Base-by-base conservation (phyloP, 1,140 invertebrate genomes). In the Orchestia grillus region DNA sequence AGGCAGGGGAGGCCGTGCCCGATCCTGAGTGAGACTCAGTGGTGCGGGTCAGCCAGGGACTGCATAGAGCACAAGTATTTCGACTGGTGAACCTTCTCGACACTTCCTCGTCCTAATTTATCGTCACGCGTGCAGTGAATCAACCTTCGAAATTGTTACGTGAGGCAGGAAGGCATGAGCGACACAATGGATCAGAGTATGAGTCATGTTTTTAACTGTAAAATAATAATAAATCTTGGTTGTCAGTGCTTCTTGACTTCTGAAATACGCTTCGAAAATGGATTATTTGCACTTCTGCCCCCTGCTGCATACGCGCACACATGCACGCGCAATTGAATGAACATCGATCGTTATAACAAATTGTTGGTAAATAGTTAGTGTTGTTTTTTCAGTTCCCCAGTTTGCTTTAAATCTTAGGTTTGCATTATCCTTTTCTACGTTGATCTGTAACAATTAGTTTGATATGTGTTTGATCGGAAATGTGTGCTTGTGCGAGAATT, bases 1-100 rank as follows among this genome's bases (percentile, higher is more conserved):
- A 97, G 98, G 28, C 98, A 98, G 40, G 99, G 99, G 0, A 97
- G 98, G 42, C 98, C 98, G 36, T 99, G 99, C 97, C 98, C 99
- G 41, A 98, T 98, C 0, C 98, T 99, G 44, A 98, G 98, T 96
- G 97, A 97, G 96, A 96, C 96, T 44, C 96, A 96, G 87, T 97
- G 97, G 97, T 97, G 97, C 43, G 97, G 97, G 0, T 97, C 97
- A 44, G 96, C 96, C 23, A 91, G 96, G 41, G 96, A 96, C 95
- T 97, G 97, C 77, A 94, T 94, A 94, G 96, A 96, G 77, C 96
- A 96, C 96, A 95, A 62, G 43, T 96, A 97, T 87, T 97, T 96
- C 57, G 95, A 96, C 57, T 97, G 96, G 96, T 97, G 95, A 96
- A 47, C 44, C 43, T 11, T 6, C 92, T 6, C 44, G 11, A 44